Percentiles rank a stretch among this genome's conserved stretches.
Conservation (phyloP, 1,140 invertebrate species). For the Diachasmimorpha longicaudata region DNA sequence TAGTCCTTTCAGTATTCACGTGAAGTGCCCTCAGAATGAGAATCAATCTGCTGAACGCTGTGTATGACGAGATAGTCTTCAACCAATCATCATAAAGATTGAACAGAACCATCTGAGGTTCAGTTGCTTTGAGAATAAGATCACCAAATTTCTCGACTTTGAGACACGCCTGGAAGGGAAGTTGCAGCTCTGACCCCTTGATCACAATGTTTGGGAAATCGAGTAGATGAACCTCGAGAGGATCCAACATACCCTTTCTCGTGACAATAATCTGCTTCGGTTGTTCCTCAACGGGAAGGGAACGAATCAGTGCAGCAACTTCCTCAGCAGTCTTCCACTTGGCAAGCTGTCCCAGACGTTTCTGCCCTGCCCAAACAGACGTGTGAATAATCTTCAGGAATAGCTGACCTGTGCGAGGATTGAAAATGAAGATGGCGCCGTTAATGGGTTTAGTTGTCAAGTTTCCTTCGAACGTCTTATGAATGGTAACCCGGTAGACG, state of each 20-base stretch:
- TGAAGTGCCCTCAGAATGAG: constrained; percentile 96
- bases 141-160: constrained; percentile 99
- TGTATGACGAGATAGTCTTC: constrained; percentile 95
- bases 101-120: constrained; percentile 99
- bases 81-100: constrained; percentile 99
- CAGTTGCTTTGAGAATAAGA: constrained; percentile 97
- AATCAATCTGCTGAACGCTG: constrained; percentile 97
- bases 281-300: constrained; percentile 98
- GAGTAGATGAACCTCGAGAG: constrained; percentile 96
- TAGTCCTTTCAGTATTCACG: constrained; percentile 98
- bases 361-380: constrained; percentile 98
- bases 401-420: constrained; percentile 98
- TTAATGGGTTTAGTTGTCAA: constrained; percentile 99
- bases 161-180: constrained; percentile 98
- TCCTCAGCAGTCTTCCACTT: constrained; percentile 99
- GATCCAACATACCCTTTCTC: constrained; percentile 99
- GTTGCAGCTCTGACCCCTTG: constrained; percentile 97
- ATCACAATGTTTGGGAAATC: constrained; percentile 99
- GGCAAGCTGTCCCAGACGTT: constrained; percentile 91
- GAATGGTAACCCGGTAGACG: constrained; percentile 99
- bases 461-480: constrained; percentile 99
- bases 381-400: constrained; percentile 99
- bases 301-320: constrained; percentile 98
- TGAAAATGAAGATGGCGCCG: constrained; percentile 99
- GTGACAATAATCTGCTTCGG: constrained; percentile 99